These are phyloP conservation scores for Microchirus variegatus DNA, from an alignment of 2,797 vertebrate species.

Conservation along the genomic window DNA sequence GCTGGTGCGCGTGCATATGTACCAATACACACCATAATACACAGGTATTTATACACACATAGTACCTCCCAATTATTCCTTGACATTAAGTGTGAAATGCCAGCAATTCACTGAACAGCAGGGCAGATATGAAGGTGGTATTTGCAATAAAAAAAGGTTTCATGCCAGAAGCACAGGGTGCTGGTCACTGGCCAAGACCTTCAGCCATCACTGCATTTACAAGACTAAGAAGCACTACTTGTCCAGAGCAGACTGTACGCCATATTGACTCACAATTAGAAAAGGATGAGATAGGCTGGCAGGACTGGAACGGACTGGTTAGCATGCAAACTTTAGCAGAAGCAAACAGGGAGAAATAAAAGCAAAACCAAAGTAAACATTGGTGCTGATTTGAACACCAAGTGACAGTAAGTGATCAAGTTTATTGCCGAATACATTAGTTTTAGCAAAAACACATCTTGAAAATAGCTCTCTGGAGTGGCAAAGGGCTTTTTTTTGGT, in stretches of 20 bases:
- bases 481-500: too few relatives aligned
- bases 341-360: too few relatives aligned
- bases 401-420: too few relatives aligned
- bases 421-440: too few relatives aligned
- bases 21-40: neutral
- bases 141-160: too few relatives aligned
- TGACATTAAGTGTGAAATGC: neutral
- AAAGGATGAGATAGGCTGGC: neutral
- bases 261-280: neutral
- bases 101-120: constrained; percentile 20
- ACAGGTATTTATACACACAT: constrained; percentile 8
- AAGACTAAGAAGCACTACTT: neutral
- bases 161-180: too few relatives aligned
- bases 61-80: constrained; percentile 7
- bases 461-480: too few relatives aligned
- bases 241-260: neutral
- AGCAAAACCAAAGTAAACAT: too few relatives aligned
- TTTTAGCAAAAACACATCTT: too few relatives aligned
- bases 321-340: neutral
- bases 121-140: constrained; percentile 17
- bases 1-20: constrained; percentile 7
- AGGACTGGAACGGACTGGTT: neutral
- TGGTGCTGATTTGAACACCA: too few relatives aligned
- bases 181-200: neutral
- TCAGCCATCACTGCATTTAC: neutral